Evolutionary conservation across 2,888 invertebrate species (phyloP), one percentile per base, ranked within the genome.

Genomic region (Hirtodrosophila cameraria): DNA sequence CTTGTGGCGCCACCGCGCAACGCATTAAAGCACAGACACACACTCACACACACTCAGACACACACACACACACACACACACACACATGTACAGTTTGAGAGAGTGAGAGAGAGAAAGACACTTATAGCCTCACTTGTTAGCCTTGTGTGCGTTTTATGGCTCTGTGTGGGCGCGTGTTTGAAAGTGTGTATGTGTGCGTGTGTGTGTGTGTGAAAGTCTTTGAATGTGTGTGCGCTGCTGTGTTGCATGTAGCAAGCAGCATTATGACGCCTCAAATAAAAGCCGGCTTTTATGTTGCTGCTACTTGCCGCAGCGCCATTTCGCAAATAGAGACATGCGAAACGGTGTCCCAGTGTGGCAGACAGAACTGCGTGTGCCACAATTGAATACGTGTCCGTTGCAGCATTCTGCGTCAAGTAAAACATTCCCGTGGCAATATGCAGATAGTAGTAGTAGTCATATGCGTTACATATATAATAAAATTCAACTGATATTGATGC

Each of bases 191-290:
- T 63, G 42, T 36, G 28, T 57, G 36, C 54, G 46, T 48, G 35
- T 36, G 52, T 41, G 20, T 52, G 41, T 42, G 27, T 23, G 20
- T 33, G 41, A 18, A 23, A 9, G 23, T 58, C 13, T 48, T 8
- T 35, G 45, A 35, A 18, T 52, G 15, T 46, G 38, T 45, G 30
- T 57, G 43, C 39, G 35, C 25, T 7, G 23, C 25, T 49, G 54
- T 75, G 74, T 78, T 78, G 75, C 75, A 82, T 84, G 75, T 78
- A 75, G 75, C 85, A 82, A 75, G 75, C 80, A 82, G 78, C 69
- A 82, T 82, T 75, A 82, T 85, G 82, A 69, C 75, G 80, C 85
- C 78, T 74, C 75, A 66, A 57, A 82, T 85, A 82, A 84, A 82
- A 64, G 79, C 79, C 80, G 72, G 82, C 72, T 69, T 81, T 81